Evolutionary conservation across 2,888 invertebrate genomes (phyloP).

Genomic region (Cosmorhoe ocellata): DNA sequence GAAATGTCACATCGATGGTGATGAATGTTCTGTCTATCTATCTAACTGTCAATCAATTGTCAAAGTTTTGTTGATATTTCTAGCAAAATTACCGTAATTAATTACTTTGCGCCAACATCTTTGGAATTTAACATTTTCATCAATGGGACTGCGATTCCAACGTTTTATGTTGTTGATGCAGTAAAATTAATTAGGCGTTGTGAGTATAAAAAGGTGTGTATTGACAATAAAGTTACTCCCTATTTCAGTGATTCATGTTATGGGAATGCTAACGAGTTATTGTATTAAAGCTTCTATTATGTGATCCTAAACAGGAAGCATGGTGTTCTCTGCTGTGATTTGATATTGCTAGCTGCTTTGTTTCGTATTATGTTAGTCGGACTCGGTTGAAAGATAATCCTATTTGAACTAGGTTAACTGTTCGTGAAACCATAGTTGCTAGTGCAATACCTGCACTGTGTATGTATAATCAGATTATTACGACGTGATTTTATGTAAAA

Average conservation of each 20-base stretch:
- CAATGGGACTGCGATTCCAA: slow-evolving; percentile 56
- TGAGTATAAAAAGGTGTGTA: slow-evolving; percentile 50
- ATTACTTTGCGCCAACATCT: slow-evolving; percentile 47
- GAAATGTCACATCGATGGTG: slow-evolving; percentile 55
- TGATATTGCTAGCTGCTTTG: slow-evolving; percentile 30
- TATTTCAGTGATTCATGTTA: slow-evolving; percentile 70
- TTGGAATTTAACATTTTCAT: slow-evolving; percentile 52
- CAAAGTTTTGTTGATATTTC: slow-evolving; percentile 74
- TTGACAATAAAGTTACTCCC: slow-evolving; percentile 50
- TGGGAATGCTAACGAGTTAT: slow-evolving; percentile 69
- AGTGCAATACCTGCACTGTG: slow-evolving; percentile 22
- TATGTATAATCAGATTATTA: slow-evolving; percentile 14
- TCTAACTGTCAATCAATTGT: too few relatives aligned
- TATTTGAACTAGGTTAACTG: slow-evolving; percentile 50
- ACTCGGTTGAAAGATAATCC: slow-evolving; percentile 38
- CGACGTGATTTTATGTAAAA: not conserved
- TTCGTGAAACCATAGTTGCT: slow-evolving; percentile 49
- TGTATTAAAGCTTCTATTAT: slow-evolving; percentile 57
- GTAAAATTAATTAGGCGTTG: slow-evolving; percentile 39
- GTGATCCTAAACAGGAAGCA: slow-evolving; percentile 60
- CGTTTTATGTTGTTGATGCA: slow-evolving; percentile 36
- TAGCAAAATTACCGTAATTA: slow-evolving; percentile 54
- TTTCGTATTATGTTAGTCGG: slow-evolving; percentile 19
- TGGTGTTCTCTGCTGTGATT: slow-evolving; percentile 39
- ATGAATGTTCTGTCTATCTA: slow-evolving; percentile 59